These are phyloP conservation scores for Nesidiocoris tenuis DNA, from an alignment of 2,888 invertebrate genomes.

Conservation along the genomic window DNA sequence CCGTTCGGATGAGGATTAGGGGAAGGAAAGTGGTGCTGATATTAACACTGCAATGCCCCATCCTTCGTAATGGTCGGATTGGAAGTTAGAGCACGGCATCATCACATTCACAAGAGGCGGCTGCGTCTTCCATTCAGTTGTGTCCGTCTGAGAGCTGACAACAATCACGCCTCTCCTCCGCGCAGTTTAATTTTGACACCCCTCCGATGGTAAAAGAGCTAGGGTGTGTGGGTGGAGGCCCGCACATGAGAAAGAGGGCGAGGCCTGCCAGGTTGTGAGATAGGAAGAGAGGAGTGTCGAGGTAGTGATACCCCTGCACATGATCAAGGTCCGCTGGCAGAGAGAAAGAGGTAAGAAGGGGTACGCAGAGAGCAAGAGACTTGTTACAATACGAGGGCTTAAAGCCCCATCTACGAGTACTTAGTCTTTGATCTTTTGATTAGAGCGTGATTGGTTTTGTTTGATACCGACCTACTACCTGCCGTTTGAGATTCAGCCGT, in stretches of 20 bases:
- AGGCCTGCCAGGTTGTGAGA: no score
- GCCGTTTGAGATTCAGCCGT: no score
- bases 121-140: background rate
- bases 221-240: constrained; percentile 25
- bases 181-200: constrained; percentile 39
- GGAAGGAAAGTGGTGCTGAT: background rate
- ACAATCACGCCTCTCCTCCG: constrained; percentile 32
- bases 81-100: constrained; percentile 10
- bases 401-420: constrained; percentile 16
- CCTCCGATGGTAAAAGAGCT: background rate
- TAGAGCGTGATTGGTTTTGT: constrained; percentile 47
- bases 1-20: background rate
- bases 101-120: background rate
- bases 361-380: background rate
- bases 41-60: background rate
- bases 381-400: constrained; percentile 20
- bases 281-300: background rate
- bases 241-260: constrained; percentile 18
- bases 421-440: constrained; percentile 47
- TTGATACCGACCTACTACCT: no score
- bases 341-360: no score
- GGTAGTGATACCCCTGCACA: background rate
- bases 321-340: background rate
- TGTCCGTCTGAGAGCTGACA: constrained; percentile 11
- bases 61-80: background rate